phyloP scores from a whole-genome alignment of 92 coral and sea anemone species.

The Porites cylindrica region DNA sequence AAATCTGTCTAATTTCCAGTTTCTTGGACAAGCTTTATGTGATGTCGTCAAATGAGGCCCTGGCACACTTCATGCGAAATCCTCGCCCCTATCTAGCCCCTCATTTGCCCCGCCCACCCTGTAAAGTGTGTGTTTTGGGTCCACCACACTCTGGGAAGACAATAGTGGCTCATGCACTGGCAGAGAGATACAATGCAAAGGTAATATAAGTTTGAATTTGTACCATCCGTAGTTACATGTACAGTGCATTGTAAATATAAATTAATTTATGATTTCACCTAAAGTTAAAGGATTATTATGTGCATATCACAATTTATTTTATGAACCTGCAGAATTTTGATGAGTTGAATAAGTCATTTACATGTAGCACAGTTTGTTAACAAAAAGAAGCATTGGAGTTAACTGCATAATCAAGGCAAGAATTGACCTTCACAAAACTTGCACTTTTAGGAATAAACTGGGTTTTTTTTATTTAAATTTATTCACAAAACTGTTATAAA shows the following conservation, averaged over 20 bases:
- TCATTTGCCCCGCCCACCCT: constrained; percentile 92
- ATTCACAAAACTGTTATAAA: no score
- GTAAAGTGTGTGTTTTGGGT: constrained; percentile 93
- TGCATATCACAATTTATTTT: no score
- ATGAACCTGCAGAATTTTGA: no score
- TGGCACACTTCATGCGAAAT: constrained; percentile 91
- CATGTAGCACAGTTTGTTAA: no score
- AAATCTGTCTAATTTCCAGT: constrained; percentile 47
- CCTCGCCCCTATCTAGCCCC: constrained; percentile 87
- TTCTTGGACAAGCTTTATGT: constrained; percentile 93
- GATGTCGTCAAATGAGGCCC: constrained; percentile 85
- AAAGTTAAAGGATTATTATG: no score
- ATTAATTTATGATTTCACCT: no score
- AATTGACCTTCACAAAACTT: no score
- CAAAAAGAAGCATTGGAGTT: no score
- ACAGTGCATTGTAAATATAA: neutral
- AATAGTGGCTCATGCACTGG: constrained; percentile 78
- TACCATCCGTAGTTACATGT: neutral
- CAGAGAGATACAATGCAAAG: constrained; percentile 91
- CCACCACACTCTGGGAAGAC: constrained; percentile 97
- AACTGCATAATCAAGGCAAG: no score
- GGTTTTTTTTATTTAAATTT: no score
- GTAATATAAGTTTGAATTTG: constrained; percentile 32
- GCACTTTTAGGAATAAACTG: no score
- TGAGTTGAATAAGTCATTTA: no score